These are phyloP conservation scores for Prosapia bicincta DNA, from an alignment of 2,888 invertebrate species.

Conservation along the genomic window DNA sequence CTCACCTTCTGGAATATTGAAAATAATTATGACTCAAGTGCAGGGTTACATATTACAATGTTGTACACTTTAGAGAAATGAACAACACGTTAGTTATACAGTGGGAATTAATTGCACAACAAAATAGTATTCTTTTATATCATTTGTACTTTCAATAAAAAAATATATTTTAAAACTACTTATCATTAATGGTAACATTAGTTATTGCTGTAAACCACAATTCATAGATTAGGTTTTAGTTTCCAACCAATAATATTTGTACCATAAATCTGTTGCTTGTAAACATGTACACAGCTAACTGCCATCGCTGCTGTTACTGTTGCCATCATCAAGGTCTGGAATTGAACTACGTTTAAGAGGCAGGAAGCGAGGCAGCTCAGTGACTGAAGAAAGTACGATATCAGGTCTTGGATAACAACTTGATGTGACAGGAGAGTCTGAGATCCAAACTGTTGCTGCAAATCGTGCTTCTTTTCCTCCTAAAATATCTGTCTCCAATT, in stretches of 20 bases:
- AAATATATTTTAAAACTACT: background rate
- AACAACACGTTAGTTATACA: too few species aligned
- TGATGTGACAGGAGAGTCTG: slow-evolving; percentile 51
- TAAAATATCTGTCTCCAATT: slow-evolving; percentile 81
- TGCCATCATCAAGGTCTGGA: slow-evolving; percentile 48
- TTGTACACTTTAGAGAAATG: too few species aligned
- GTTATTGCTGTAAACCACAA: background rate
- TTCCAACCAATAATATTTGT: background rate
- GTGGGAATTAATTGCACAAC: background rate
- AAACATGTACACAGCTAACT: slow-evolving; percentile 44
- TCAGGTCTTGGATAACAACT: slow-evolving; percentile 53
- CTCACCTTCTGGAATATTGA: too few species aligned
- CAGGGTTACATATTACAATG: too few species aligned
- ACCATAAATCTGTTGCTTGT: background rate
- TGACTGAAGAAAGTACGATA: slow-evolving; percentile 62
- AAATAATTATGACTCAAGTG: too few species aligned
- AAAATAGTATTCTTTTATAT: background rate
- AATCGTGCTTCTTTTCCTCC: slow-evolving; percentile 74
- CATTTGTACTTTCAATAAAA: background rate
- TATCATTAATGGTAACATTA: background rate
- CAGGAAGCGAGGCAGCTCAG: slow-evolving; percentile 59
- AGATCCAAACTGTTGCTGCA: slow-evolving; percentile 71
- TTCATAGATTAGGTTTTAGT: background rate
- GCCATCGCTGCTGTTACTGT: slow-evolving; percentile 52
- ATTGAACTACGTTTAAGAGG: slow-evolving; percentile 42